Evolutionary conservation across 2,797 vertebrate genomes (phyloP).

Genomic region (Mormyrops boulengeri): DNA sequence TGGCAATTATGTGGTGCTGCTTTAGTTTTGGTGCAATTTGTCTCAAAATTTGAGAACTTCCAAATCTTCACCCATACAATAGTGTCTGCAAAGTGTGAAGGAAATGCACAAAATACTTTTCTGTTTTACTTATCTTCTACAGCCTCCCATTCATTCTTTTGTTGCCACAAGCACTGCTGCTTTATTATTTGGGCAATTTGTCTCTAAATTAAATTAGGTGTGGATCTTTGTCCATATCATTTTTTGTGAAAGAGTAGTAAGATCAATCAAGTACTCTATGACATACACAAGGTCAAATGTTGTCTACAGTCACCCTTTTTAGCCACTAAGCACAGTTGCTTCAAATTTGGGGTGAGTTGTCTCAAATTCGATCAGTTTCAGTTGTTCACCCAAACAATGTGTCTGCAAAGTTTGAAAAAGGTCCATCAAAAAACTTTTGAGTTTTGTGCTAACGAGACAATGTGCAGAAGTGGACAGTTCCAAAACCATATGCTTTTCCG

Average conservation of each 20-base stretch:
- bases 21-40: too few relatives aligned
- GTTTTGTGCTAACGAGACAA: too few relatives aligned
- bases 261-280: neutral
- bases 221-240: neutral
- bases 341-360: neutral
- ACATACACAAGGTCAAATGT: neutral
- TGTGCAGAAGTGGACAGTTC: neutral
- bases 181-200: neutral
- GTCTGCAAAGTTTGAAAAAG: neutral
- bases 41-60: too few relatives aligned
- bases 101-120: too few relatives aligned
- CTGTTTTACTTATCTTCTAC: too few relatives aligned
- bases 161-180: neutral
- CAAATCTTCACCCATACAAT: too few relatives aligned
- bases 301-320: neutral
- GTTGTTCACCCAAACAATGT: neutral
- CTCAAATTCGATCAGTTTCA: neutral
- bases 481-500: neutral
- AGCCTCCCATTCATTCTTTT: neutral
- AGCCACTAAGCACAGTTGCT: neutral
- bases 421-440: too few relatives aligned
- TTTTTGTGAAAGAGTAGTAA: neutral
- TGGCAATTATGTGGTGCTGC: too few relatives aligned
- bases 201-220: neutral
- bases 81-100: too few relatives aligned